phyloP scores from a whole-genome alignment of 2,797 vertebrate species.

The Valencia hispanica region DNA sequence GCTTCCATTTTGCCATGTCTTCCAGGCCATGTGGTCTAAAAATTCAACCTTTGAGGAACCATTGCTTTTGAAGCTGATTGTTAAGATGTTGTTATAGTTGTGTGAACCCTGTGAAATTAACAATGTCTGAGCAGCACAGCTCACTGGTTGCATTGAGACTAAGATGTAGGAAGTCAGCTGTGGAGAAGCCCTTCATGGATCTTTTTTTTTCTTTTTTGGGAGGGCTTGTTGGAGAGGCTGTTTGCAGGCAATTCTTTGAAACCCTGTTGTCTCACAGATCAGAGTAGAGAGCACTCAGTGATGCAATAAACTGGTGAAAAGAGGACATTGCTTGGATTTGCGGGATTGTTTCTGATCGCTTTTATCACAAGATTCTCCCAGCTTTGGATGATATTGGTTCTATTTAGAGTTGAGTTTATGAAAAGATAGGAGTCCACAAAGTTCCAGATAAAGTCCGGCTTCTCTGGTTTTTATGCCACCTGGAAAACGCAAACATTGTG shows the following conservation, averaged over 20 bases:
- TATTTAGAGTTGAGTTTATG: constrained; percentile 28
- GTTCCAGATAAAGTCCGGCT: constrained; percentile 46
- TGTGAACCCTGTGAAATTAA: constrained; percentile 59
- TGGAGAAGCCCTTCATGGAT: constrained; percentile 62
- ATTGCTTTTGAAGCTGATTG: constrained; percentile 51
- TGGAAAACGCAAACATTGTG: constrained; percentile 29
- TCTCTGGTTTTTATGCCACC: constrained; percentile 37
- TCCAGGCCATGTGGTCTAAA: constrained; percentile 33
- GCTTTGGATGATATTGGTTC: constrained; percentile 26
- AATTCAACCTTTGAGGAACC: constrained; percentile 44
- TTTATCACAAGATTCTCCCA: constrained; percentile 22
- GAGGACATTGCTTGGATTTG: constrained; percentile 30
- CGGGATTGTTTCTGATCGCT: constrained; percentile 31
- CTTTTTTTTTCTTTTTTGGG: constrained; percentile 14
- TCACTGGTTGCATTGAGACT: constrained; percentile 61
- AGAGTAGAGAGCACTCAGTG: constrained; percentile 31
- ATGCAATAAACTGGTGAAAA: constrained; percentile 49
- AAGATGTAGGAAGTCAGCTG: constrained; percentile 65
- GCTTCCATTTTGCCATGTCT: constrained; percentile 33
- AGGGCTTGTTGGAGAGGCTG: constrained; percentile 32
- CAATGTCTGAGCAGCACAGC: constrained; percentile 56
- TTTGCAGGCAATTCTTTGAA: constrained; percentile 55
- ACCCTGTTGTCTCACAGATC: constrained; percentile 53
- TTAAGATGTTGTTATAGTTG: constrained; percentile 65
- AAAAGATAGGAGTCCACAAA: constrained; percentile 38